Conservation (phyloP, 1,140 invertebrate genomes). For the Helicoverpa armigera region DNA sequence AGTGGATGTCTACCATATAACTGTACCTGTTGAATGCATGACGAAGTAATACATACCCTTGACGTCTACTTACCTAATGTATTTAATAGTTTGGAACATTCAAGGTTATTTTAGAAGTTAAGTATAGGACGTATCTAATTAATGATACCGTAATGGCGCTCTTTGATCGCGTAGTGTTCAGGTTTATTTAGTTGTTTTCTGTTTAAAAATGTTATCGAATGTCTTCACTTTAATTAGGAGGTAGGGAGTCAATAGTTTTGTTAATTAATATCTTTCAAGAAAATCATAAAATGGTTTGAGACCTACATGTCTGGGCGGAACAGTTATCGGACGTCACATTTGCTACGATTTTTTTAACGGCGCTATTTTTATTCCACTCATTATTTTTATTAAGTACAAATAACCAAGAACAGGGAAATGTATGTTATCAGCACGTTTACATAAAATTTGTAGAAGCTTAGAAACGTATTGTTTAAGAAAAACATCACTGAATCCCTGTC, state of each 20-base stretch:
- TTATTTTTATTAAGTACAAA: not conserved
- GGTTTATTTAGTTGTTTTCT: not conserved
- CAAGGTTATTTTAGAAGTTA: slow-evolving; percentile 2
- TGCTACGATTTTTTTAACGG: not conserved
- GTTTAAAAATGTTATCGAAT: slow-evolving; percentile 9
- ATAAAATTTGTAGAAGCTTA: not conserved
- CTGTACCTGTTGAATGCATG: slow-evolving; percentile 81
- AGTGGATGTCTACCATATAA: slow-evolving; percentile 67
- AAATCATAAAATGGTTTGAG: slow-evolving; percentile 2
- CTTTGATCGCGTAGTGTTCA: slow-evolving; percentile 10
- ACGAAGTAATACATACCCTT: slow-evolving; percentile 53
- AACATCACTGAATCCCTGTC: not conserved
- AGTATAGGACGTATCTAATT: not conserved
- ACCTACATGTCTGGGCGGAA: not conserved
- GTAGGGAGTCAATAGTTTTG: not conserved
- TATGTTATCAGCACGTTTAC: not conserved
- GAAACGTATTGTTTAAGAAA: slow-evolving; percentile 2
- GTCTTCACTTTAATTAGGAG: not conserved
- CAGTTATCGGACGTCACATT: not conserved
- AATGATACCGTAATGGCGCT: slow-evolving; percentile 32
- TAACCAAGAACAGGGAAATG: not conserved
- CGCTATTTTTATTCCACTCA: not conserved
- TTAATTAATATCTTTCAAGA: not conserved
- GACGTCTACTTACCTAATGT: slow-evolving; percentile 21
- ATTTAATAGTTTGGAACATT: slow-evolving; percentile 36